These are phyloP conservation scores for Pedicia rivosa DNA, from an alignment of 2,888 invertebrate species.

Conservation along the genomic window DNA sequence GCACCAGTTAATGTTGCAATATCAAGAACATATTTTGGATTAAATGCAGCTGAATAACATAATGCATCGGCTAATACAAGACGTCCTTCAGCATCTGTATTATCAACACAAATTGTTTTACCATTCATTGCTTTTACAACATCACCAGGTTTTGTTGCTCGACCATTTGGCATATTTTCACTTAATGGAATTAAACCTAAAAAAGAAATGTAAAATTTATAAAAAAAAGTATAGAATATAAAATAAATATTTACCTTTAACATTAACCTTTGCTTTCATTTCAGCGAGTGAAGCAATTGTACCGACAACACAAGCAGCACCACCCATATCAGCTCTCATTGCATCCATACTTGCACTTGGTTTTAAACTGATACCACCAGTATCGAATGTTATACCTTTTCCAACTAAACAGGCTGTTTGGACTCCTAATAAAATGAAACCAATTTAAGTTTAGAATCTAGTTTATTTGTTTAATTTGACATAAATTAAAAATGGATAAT, in stretches of 20 bases:
- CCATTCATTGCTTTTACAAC: constrained; percentile 58
- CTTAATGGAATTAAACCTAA: constrained; percentile 57
- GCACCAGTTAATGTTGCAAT: constrained; percentile 66
- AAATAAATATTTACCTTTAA: too few species aligned
- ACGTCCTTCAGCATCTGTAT: constrained; percentile 65
- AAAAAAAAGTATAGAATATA: neutral
- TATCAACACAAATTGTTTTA: constrained; percentile 46
- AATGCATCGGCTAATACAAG: constrained; percentile 63
- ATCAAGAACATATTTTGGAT: constrained; percentile 56
- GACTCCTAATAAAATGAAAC: too few species aligned
- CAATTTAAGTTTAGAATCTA: too few species aligned
- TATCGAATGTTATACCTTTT: constrained; percentile 46
- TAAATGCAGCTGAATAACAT: constrained; percentile 45
- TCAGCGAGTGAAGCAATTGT: constrained; percentile 51
- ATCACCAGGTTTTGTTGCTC: constrained; percentile 65
- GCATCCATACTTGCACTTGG: constrained; percentile 39
- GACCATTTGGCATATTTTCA: constrained; percentile 66
- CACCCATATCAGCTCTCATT: constrained; percentile 77
- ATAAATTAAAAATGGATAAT: too few species aligned
- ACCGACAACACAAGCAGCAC: constrained; percentile 62
- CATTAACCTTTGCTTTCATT: constrained; percentile 52
- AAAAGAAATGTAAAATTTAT: neutral
- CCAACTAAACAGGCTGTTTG: constrained; percentile 55
- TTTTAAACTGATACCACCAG: constrained; percentile 59
- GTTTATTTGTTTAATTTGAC: too few species aligned